Evolutionary conservation across 1,140 invertebrate genomes (phyloP).

Genomic region (Zaprionus camerounensis): DNA sequence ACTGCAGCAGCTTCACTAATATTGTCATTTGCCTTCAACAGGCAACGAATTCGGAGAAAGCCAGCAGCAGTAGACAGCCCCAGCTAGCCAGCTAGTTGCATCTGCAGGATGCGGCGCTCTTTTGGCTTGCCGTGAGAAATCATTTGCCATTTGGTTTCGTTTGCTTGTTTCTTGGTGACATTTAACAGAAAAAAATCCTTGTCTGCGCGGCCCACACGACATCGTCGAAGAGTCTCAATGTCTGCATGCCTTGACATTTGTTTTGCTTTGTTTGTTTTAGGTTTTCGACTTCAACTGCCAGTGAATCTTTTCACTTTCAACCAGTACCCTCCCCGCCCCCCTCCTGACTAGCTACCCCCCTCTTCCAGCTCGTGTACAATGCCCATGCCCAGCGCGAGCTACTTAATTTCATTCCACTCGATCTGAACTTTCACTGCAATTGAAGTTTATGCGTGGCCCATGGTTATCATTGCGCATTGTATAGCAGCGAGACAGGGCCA

Average conservation of each 20-base stretch:
- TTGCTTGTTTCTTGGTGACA: constrained; percentile 51
- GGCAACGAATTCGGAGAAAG: constrained; percentile 39
- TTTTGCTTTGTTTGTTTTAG: constrained; percentile 7
- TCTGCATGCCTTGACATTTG: constrained; percentile 51
- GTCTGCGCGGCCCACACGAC: constrained; percentile 54
- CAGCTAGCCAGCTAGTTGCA: constrained; percentile 33
- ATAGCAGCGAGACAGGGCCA: too few relatives aligned
- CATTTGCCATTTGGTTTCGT: constrained; percentile 15
- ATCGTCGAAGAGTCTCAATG: constrained; percentile 8
- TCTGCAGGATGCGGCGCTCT: constrained; percentile 25
- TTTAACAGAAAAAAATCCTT: constrained; percentile 65
- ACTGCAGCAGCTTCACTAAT: constrained; percentile 36
- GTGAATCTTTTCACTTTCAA: constrained; percentile 63
- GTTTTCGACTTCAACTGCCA: neutral
- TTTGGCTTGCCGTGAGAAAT: constrained; percentile 16
- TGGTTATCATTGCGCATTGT: constrained; percentile 43
- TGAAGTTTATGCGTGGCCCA: constrained; percentile 65
- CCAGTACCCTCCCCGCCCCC: constrained; percentile 13
- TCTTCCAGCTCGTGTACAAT: constrained; percentile 20
- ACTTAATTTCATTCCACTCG: constrained; percentile 51
- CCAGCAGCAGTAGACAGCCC: neutral
- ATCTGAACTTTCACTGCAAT: constrained; percentile 76
- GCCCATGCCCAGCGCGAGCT: constrained; percentile 40
- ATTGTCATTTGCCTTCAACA: constrained; percentile 58
- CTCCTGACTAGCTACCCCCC: neutral